These are phyloP conservation scores for Lerema accius DNA, from an alignment of 1,140 invertebrate species.

Conservation along the genomic window DNA sequence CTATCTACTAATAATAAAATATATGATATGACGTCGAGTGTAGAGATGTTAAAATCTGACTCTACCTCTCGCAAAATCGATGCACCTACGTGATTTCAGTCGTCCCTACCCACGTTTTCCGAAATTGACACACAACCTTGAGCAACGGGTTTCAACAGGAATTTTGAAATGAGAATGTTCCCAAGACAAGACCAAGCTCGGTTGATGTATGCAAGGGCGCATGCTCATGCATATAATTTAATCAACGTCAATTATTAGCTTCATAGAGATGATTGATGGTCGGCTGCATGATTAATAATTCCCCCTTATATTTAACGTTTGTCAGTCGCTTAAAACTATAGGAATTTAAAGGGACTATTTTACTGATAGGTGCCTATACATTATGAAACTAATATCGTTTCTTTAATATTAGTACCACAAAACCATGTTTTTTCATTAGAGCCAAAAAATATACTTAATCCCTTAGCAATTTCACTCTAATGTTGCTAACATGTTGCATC, in stretches of 20 bases:
- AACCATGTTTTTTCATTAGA: too few relatives aligned
- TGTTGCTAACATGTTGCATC: too few relatives aligned
- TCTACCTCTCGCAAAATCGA: not conserved
- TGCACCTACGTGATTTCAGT: not conserved
- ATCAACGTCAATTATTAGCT: slow-evolving; percentile 17
- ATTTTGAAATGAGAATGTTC: not conserved
- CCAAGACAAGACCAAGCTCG: not conserved
- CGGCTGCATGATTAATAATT: slow-evolving; percentile 3
- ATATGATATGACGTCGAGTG: too few relatives aligned
- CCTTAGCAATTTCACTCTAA: too few relatives aligned
- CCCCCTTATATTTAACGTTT: not conserved
- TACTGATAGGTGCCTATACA: too few relatives aligned
- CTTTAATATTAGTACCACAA: too few relatives aligned
- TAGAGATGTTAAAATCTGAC: not conserved
- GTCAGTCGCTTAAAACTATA: not conserved
- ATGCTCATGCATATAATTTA: slow-evolving; percentile 3
- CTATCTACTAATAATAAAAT: too few relatives aligned
- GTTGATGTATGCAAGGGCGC: not conserved
- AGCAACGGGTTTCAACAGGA: not conserved
- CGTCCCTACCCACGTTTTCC: not conserved
- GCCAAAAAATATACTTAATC: too few relatives aligned
- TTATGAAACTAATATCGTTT: too few relatives aligned
- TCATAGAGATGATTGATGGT: slow-evolving; percentile 8
- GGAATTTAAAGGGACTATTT: too few relatives aligned
- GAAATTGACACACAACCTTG: not conserved